A percentile compares a stretch with the other conserved stretches of the same genome.
These are phyloP conservation scores for Tipula confusa DNA, from an alignment of 2,888 invertebrate species.

Conservation along the genomic window DNA sequence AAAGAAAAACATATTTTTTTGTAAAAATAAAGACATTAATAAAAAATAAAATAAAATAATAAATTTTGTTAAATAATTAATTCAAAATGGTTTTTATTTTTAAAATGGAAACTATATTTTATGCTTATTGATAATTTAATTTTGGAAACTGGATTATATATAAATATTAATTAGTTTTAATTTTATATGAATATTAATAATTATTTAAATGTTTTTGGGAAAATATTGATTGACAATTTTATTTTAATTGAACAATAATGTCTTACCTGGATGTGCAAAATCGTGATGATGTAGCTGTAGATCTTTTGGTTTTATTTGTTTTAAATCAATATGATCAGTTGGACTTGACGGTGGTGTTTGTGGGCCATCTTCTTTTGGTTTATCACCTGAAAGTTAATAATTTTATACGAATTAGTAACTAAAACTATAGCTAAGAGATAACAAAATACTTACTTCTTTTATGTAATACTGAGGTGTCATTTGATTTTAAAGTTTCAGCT, in stretches of 20 bases:
- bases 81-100: neutral
- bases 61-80: neutral
- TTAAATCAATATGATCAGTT: neutral
- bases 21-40: neutral
- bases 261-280: slow-evolving; percentile 21
- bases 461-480: neutral
- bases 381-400: neutral
- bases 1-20: neutral
- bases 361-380: neutral
- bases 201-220: neutral
- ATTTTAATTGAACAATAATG: neutral
- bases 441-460: neutral
- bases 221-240: neutral
- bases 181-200: neutral
- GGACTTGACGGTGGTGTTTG: slow-evolving; percentile 35
- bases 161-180: slow-evolving; percentile 4
- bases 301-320: neutral
- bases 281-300: neutral
- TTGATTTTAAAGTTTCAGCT: neutral
- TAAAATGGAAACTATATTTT: neutral
- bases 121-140: neutral
- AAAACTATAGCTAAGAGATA: neutral
- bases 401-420: neutral
- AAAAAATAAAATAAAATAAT: neutral
- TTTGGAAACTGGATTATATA: slow-evolving; percentile 9